A percentile compares a stretch with the other conserved stretches of the same genome.
Evolutionary conservation across 2,797 vertebrate species (phyloP).

Genomic region (Lycodopsis pacificus): DNA sequence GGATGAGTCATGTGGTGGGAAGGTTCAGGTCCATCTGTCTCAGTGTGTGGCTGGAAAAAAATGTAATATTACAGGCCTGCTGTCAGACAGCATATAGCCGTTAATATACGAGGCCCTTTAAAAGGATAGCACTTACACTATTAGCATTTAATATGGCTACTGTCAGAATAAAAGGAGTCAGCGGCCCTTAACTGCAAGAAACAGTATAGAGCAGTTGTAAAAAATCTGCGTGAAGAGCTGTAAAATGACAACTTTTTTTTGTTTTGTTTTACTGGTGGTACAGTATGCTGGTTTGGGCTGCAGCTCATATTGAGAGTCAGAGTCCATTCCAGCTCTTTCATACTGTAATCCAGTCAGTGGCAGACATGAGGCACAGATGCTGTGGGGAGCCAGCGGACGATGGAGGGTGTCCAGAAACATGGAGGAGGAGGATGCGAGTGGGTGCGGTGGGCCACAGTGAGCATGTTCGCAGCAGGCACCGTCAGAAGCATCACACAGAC

Average conservation of each 20-base stretch:
- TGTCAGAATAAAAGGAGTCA: constrained; percentile 42
- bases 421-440: constrained; percentile 57
- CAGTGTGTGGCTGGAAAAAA: constrained; percentile 64
- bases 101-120: constrained; percentile 29
- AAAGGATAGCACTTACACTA: constrained; percentile 14
- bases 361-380: constrained; percentile 82
- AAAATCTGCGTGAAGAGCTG: constrained; percentile 59
- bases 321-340: constrained; percentile 64
- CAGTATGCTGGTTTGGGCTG: constrained; percentile 59
- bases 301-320: constrained; percentile 44
- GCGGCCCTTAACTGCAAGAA: constrained; percentile 35
- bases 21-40: constrained; percentile 81
- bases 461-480: constrained; percentile 76
- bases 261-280: constrained; percentile 34
- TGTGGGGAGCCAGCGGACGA: constrained; percentile 74
- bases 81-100: constrained; percentile 28
- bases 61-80: constrained; percentile 21
- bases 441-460: constrained; percentile 71
- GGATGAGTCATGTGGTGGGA: constrained; percentile 82
- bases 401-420: constrained; percentile 80
- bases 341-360: constrained; percentile 76
- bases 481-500: constrained; percentile 78
- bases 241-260: constrained; percentile 59
- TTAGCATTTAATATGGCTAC: constrained; percentile 33
- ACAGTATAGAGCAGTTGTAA: constrained; percentile 39